These are phyloP conservation scores for Actinia equina DNA, from an alignment of 64 coral and sea anemone species.

Conservation along the genomic window DNA sequence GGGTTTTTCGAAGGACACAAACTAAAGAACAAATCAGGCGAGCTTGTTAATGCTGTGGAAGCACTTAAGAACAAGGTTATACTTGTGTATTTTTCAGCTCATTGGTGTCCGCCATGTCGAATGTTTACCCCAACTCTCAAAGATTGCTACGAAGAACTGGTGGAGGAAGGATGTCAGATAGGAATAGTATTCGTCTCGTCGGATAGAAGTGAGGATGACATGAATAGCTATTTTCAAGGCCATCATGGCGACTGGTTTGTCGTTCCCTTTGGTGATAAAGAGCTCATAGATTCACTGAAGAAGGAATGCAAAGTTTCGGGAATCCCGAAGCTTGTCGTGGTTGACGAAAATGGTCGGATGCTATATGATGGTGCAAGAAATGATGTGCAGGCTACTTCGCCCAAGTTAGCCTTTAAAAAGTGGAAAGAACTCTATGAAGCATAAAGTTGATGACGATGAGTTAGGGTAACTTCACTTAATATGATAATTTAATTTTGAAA, in stretches of 20 bases:
- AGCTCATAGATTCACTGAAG: not conserved
- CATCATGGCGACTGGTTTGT: constrained; percentile 65
- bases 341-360: constrained; percentile 15
- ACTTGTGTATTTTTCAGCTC: constrained; percentile 85
- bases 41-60: constrained; percentile 18
- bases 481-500: no score
- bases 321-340: constrained; percentile 31
- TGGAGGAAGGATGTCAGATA: constrained; percentile 32
- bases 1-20: constrained; percentile 43
- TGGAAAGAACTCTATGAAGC: constrained; percentile 1
- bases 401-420: constrained; percentile 22
- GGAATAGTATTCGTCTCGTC: constrained; percentile 85
- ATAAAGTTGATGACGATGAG: not conserved
- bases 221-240: constrained; percentile 54
- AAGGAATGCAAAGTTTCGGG: constrained; percentile 10
- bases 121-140: constrained; percentile 82
- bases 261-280: constrained; percentile 44
- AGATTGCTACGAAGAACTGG: constrained; percentile 62
- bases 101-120: constrained; percentile 96
- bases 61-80: constrained; percentile 60
- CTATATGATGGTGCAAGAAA: constrained; percentile 12
- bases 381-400: constrained; percentile 12
- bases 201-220: constrained; percentile 64
- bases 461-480: no score
- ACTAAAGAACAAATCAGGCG: constrained; percentile 27